These are phyloP conservation scores for Harpalus rubripes DNA, from an alignment of 2,888 invertebrate genomes.

Conservation along the genomic window DNA sequence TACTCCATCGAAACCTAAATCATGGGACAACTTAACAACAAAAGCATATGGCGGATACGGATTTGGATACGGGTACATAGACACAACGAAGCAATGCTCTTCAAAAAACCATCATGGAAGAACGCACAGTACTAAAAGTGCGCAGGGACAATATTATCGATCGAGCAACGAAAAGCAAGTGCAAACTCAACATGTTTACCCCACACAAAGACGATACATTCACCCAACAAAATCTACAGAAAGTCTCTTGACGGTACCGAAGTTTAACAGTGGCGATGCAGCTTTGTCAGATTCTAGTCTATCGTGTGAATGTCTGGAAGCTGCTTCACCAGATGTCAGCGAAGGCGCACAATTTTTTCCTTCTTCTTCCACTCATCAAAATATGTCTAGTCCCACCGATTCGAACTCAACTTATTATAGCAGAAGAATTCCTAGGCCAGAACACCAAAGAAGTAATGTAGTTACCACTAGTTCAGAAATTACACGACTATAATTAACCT, in stretches of 20 bases:
- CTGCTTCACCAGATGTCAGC: slow-evolving; percentile 71
- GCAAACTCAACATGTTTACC: slow-evolving; percentile 79
- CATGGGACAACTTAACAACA: slow-evolving; percentile 93
- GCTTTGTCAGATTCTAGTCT: slow-evolving; percentile 84
- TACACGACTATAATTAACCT: slow-evolving; percentile 81
- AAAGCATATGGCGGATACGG: slow-evolving; percentile 93
- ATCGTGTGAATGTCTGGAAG: slow-evolving; percentile 85
- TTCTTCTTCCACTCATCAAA: slow-evolving; percentile 74
- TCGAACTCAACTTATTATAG: slow-evolving; percentile 77
- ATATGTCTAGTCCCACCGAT: slow-evolving; percentile 76
- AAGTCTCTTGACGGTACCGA: slow-evolving; percentile 85
- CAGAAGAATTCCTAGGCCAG: slow-evolving; percentile 77
- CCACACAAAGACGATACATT: slow-evolving; percentile 77
- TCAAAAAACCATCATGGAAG: slow-evolving; percentile 73
- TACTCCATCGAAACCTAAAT: slow-evolving; percentile 86
- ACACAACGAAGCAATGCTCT: slow-evolving; percentile 79
- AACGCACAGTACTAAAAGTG: slow-evolving; percentile 76
- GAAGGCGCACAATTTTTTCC: slow-evolving; percentile 74
- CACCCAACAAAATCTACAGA: slow-evolving; percentile 90
- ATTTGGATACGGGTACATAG: slow-evolving; percentile 91
- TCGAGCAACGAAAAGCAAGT: slow-evolving; percentile 72
- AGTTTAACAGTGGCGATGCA: slow-evolving; percentile 80
- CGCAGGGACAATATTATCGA: slow-evolving; percentile 61
- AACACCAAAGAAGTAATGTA: slow-evolving; percentile 79
- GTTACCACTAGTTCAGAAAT: slow-evolving; percentile 84